Base-by-base conservation (phyloP, 2,113 vertebrate species). In the Crotalus viridis region DNA sequence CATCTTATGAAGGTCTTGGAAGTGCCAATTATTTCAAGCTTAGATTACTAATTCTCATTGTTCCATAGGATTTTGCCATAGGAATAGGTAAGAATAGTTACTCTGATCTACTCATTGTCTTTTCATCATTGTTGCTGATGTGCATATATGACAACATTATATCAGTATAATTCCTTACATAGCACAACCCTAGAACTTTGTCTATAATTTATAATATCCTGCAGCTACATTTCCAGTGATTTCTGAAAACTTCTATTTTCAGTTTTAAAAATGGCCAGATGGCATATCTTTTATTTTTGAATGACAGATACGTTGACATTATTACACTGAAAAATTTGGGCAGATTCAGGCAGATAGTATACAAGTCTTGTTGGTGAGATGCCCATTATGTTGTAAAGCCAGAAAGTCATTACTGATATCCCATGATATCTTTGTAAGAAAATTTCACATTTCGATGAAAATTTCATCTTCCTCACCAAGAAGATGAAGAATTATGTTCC, bases 271-370 rank as follows among this genome's bases (percentile, higher is more conserved):
- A 52, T 89, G 52, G 28, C 64, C 92, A 92, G 64, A 85, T 89
- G 92, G 88, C 24, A 89, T 81, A 89, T 89, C 59, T 89, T 89
- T 92, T 89, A 85, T 59, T 85, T 92, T 74, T 92, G 92, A 89
- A 85, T 89, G 92, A 89, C 92, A 92, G 48, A 88, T 54, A 92
- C 69, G 55, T 92, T 55, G 69, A 74, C 69, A 22, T 57, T 92
- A 55, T 89, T 85, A 48, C 88, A 89, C 64, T 39, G 54, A 89
- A 74, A 89, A 85, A 92, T 85, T 85, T 46, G 51, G 10, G 69
- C 88, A 89, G 88, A 89, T 85, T 89, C 88, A 85, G 19, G 69
- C 92, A 89, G 92, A 89, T 92, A 88, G 88, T 88, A 85, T 10
- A 55, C 39, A 92, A 89, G 9, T 39, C 39, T 89, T 92, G n/a